Evolutionary conservation across 2,797 vertebrate species (phyloP).

Genomic region (Buphagus erythrorhynchus): DNA sequence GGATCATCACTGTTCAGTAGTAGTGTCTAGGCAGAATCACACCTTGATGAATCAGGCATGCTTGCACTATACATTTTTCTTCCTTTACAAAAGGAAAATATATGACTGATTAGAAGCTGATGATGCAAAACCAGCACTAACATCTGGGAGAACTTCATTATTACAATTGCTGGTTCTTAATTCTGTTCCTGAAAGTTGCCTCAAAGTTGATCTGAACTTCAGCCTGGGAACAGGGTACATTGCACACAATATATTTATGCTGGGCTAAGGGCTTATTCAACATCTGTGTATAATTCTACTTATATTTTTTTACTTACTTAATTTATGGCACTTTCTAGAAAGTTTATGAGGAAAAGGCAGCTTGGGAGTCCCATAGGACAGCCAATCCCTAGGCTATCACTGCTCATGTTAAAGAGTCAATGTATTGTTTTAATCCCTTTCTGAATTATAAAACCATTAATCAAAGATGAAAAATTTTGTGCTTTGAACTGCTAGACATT

Average conservation of each 20-base stretch:
- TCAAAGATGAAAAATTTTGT: background rate
- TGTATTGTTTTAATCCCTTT: background rate
- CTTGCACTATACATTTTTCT: background rate
- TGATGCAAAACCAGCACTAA: background rate
- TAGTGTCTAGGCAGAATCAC: background rate
- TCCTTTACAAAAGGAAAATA: background rate
- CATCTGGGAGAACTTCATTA: background rate
- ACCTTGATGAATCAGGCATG: background rate
- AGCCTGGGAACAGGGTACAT: slow-evolving; percentile 54
- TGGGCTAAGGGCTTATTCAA: slow-evolving; percentile 7
- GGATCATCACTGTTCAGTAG: background rate
- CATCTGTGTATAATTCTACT: slow-evolving; percentile 67
- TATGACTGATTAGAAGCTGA: background rate
- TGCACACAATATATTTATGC: slow-evolving; percentile 40
- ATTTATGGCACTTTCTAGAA: slow-evolving; percentile 27
- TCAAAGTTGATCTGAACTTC: background rate
- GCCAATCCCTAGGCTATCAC: background rate
- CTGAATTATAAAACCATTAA: background rate
- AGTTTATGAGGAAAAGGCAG: background rate
- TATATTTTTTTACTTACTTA: slow-evolving; percentile 14
- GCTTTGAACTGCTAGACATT: background rate
- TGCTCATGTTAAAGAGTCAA: background rate
- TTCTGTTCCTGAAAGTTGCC: background rate
- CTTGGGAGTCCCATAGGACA: background rate
- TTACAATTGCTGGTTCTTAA: background rate